Conservation (phyloP, 2,113 vertebrate genomes). For the Ailuropoda melanoleuca region DNA sequence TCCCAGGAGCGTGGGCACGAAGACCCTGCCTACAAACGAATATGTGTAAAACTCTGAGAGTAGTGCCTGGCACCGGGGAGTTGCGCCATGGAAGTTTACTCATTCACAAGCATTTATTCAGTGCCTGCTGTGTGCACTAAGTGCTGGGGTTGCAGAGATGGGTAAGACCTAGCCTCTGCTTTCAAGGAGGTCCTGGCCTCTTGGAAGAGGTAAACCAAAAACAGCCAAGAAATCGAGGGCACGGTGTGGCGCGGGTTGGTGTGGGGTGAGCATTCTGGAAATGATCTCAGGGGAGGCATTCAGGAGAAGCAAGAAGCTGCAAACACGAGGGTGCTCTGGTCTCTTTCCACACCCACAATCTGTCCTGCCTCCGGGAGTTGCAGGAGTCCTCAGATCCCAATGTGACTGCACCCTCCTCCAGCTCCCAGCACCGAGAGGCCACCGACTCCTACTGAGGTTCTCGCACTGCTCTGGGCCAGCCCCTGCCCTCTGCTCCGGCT, state of each 20-base stretch:
- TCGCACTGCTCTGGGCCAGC: not conserved
- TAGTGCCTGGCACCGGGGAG: not conserved
- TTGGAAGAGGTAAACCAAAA: not conserved
- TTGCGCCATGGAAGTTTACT: not conserved
- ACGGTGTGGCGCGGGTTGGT: no score
- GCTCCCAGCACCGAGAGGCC: not conserved
- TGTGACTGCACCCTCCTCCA: not conserved
- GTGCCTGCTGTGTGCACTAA: not conserved
- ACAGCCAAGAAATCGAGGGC: not conserved
- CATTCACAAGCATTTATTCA: not conserved
- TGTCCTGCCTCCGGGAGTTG: no score
- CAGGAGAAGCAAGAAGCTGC: not conserved
- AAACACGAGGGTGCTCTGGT: no score
- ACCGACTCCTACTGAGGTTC: not conserved
- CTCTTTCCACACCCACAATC: not conserved
- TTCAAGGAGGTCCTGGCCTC: not conserved
- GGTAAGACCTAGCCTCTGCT: not conserved
- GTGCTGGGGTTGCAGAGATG: not conserved
- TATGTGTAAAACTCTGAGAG: not conserved
- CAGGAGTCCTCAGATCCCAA: not conserved
- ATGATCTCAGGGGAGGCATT: not conserved
- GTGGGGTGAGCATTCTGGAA: not conserved
- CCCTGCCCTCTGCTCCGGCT: not conserved
- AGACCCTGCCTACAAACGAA: not conserved
- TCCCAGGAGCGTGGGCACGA: not conserved